A percentile compares a stretch with the other conserved stretches of the same genome.
These are phyloP conservation scores for Gobionotothen gibberifrons DNA, from an alignment of 2,797 vertebrate genomes.

Conservation along the genomic window DNA sequence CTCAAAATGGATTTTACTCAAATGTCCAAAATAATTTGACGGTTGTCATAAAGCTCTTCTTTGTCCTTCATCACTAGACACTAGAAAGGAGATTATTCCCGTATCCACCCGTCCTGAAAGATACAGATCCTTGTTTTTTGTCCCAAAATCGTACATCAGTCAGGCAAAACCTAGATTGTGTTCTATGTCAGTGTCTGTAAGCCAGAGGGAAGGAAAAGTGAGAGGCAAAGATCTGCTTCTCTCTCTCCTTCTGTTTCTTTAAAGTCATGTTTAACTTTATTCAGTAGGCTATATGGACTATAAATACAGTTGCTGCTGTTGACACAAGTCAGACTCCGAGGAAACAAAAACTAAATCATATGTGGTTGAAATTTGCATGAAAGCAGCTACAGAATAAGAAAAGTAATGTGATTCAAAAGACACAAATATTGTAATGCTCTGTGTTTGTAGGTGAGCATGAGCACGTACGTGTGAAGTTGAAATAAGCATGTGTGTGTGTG, in stretches of 20 bases:
- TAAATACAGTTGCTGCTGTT: slow-evolving; percentile 27
- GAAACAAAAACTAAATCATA: slow-evolving; percentile 24
- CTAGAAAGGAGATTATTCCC: background rate
- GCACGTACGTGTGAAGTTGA: slow-evolving; percentile 21
- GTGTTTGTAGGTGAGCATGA: slow-evolving; percentile 4
- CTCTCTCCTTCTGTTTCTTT: slow-evolving; percentile 1
- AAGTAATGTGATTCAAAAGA: slow-evolving; percentile 37
- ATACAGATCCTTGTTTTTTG: background rate
- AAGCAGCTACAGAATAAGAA: slow-evolving; percentile 16
- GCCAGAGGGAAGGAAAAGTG: background rate
- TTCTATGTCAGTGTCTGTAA: background rate
- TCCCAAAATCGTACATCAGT: slow-evolving; percentile 12
- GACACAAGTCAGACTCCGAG: slow-evolving; percentile 36
- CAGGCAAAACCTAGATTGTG: background rate
- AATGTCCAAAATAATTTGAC: background rate
- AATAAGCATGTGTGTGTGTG: slow-evolving; percentile 7
- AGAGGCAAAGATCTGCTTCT: background rate
- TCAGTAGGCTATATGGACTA: background rate
- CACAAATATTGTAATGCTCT: slow-evolving; percentile 15
- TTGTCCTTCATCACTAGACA: background rate
- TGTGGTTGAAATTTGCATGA: slow-evolving; percentile 7
- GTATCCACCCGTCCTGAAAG: background rate
- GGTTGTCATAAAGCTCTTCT: background rate
- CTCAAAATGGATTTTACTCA: background rate
- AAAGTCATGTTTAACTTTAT: slow-evolving; percentile 17